Base-by-base conservation (phyloP, 2,888 invertebrate genomes). In the Melinaea menophilus region DNA sequence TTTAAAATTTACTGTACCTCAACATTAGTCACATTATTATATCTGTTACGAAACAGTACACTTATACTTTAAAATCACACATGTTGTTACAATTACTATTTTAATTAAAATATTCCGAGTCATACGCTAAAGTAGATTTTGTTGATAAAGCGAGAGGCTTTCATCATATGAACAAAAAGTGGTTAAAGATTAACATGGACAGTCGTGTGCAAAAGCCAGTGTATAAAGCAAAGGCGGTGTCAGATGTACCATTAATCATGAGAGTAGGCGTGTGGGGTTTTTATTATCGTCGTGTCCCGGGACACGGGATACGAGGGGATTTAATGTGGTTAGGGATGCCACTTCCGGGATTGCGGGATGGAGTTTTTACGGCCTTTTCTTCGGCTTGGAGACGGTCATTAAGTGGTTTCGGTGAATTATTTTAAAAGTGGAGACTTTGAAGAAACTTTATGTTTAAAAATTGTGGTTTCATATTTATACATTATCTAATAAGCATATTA, bases 231-330 rank as follows among this genome's bases (percentile, higher is more conserved):
- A 58, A 55, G 66, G 70, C 65, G 62, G 66, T 69, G 69, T 70
- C 68, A 68, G 67, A 64, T 55, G 59, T 47, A 61, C 54, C 73
- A 73, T 75, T 74, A 72, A 75, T 74, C 74, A 74, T 68, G 65
- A 45, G 64, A 56, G 67, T 58, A 63, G 63, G 67, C 64, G 64
- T 51, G 61, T 55, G 68, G 69, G 69, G 69, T 72, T 75, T 73
- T 75, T 75, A 74, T 74, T 71, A 71, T 71, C 72, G 68, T 68
- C 63, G 71, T 58, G 69, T 69, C 70, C 63, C 65, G 51, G 67
- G 63, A 58, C 55, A 45, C 62, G 58, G 64, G 64, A 62, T 64
- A 55, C 66, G 54, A 61, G 64, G 59, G 63, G 66, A 31, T 48
- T 55, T 59, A 33, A 58, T 58, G 63, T 35, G 59, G 59, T 60